Base-by-base conservation (phyloP, 2,113 vertebrate species). In the Rhinichthys klamathensis region DNA sequence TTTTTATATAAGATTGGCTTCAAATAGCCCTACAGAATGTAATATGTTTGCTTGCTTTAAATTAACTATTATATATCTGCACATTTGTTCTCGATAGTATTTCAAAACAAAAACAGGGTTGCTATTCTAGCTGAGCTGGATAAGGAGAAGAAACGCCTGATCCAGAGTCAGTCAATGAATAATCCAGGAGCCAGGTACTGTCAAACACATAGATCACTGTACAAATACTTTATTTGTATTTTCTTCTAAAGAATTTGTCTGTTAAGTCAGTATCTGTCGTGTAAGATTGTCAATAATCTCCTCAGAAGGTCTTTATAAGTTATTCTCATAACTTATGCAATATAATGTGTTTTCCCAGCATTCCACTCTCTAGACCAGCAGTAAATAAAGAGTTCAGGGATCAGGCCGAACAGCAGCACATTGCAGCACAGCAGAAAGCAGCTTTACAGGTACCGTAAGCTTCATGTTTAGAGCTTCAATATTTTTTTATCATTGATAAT, bases 111-210 rank as follows among this genome's bases (percentile, higher is more conserved):
- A 94, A 96, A 98, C 85, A 95, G 97, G 79, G 96, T 97, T 91
- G 97, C 97, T 85, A 99, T 99, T 91, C 94, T 98, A 93, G 97
- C 96, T 83, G 97, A 99, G 90, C 93, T 99, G 92, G 97, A 99
- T 92, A 99, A 98, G 91, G 97, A 99, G 90, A 99, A 98, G 94
- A 95, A 95, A 91, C 97, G 97, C 82, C 94, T 99, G 91, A 92
- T 98, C 93, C 98, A 99, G 94, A 97, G 95, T 91, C 97, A 98
- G 70, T 95, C 97, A 88, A 93, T 97, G 91, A 97, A 95, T 94
- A 96, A 95, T 77, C 97, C 98, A 74, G 98, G 97, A 91, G 96
- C 97, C 84, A 97, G 97, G 97, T 99, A 95, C 35, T 65, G 10
- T 38, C 16, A 27, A 65, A 72, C 32, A 9, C 30, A 8, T 16